A percentile compares a stretch with the other conserved stretches of the same genome.
Evolutionary conservation across 2,888 invertebrate species (phyloP).

Genomic region (Baronia brevicornis): DNA sequence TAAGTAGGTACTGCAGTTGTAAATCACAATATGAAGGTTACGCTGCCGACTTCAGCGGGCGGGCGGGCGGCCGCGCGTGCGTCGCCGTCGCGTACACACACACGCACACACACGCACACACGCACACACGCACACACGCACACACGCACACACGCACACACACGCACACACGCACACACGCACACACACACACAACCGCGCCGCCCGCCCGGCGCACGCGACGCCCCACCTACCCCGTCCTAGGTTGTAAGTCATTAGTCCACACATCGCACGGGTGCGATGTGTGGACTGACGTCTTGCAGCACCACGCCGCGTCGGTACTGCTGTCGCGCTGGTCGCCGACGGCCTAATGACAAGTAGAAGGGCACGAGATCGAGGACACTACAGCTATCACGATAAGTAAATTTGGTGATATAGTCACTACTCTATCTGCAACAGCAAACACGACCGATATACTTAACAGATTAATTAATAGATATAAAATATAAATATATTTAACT

Average conservation of each 20-base stretch:
- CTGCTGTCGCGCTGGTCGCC: too few relatives aligned
- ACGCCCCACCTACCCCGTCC: slow-evolving; percentile 25
- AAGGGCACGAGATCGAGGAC: slow-evolving; percentile 30
- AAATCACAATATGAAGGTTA: slow-evolving; percentile 21
- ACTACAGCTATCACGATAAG: slow-evolving; percentile 31
- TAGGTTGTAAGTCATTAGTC: slow-evolving; percentile 59
- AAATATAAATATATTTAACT: slow-evolving; percentile 24
- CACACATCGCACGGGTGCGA: too few relatives aligned
- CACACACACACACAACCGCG: slow-evolving; percentile 10
- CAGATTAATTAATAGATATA: slow-evolving; percentile 14
- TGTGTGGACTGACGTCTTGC: too few relatives aligned
- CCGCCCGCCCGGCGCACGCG: slow-evolving; percentile 16
- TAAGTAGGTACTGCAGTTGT: slow-evolving; percentile 21
- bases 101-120: too few relatives aligned
- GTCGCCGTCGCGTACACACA: slow-evolving; percentile 1
- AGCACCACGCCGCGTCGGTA: too few relatives aligned
- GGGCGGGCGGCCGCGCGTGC: background rate
- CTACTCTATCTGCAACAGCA: slow-evolving; percentile 17
- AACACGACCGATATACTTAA: slow-evolving; percentile 3
- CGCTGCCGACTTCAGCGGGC: slow-evolving; percentile 5
- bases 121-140: slow-evolving; percentile 7
- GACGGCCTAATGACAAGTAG: slow-evolving; percentile 60
- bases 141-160: slow-evolving; percentile 19
- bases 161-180: slow-evolving; percentile 15
- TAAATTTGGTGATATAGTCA: slow-evolving; percentile 19